A percentile compares a stretch with the other conserved stretches of the same genome.
These are phyloP conservation scores for Chouioia cunea DNA, from an alignment of 2,888 invertebrate species.

Conservation along the genomic window DNA sequence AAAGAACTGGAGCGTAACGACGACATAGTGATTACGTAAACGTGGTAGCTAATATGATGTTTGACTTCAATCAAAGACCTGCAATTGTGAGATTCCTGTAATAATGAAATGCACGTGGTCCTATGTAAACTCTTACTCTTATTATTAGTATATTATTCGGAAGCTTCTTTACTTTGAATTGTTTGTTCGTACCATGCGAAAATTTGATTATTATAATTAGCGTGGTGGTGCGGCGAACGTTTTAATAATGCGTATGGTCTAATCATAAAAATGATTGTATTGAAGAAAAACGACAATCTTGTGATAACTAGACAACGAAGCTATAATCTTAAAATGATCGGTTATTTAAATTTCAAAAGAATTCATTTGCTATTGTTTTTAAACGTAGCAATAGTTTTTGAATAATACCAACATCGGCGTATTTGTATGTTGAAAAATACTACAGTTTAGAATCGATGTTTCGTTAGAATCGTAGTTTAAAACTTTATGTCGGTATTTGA, in stretches of 20 bases:
- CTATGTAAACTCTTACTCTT: constrained; percentile 2
- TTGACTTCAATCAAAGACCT: background rate
- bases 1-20: constrained; percentile 27
- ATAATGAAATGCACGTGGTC: background rate
- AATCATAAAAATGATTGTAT: constrained; percentile 20
- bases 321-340: too few relatives aligned
- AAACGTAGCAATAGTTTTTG: too few relatives aligned
- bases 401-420: background rate
- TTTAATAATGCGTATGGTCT: constrained; percentile 23
- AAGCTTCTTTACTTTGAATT: background rate
- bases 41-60: background rate
- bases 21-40: constrained; percentile 21
- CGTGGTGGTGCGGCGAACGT: constrained; percentile 6
- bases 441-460: background rate
- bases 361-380: too few relatives aligned
- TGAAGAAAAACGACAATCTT: too few relatives aligned
- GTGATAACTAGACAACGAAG: too few relatives aligned
- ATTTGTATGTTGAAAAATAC: constrained; percentile 12
- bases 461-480: too few relatives aligned
- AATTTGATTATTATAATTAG: constrained; percentile 27
- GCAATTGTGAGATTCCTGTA: background rate
- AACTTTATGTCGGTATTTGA: too few relatives aligned
- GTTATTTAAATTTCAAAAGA: too few relatives aligned
- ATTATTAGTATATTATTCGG: background rate
- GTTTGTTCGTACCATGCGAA: constrained; percentile 10